Percentiles rank a stretch among this genome's conserved stretches.
phyloP scores from a whole-genome alignment of 35 echinoderm and acorn worm species.

The Acanthaster planci region DNA sequence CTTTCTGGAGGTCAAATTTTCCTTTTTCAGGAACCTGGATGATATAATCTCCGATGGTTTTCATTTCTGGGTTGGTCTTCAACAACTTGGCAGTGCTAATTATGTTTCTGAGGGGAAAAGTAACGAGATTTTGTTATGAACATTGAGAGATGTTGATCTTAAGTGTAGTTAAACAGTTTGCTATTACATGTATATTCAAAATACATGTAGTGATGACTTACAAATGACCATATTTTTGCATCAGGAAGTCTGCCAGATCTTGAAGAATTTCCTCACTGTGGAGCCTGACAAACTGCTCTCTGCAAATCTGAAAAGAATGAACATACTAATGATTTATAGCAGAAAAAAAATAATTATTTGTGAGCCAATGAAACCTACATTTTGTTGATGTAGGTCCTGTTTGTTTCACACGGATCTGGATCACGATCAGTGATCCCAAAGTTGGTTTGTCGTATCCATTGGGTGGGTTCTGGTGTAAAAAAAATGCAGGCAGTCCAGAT shows the following conservation, averaged over 20 bases:
- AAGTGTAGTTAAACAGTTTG: background rate
- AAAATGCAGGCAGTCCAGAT: no score
- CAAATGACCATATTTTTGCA: conserved; percentile 72
- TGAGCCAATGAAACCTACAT: background rate
- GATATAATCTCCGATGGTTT: conserved; percentile 61
- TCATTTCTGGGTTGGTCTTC: conserved; percentile 36
- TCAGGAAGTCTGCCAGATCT: conserved; percentile 70
- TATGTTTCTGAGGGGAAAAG: no score
- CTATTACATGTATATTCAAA: background rate
- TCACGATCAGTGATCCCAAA: no score
- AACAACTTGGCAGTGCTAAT: conserved; percentile 4
- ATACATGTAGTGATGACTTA: conserved; percentile 35
- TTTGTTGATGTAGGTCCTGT: no score
- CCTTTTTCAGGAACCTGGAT: conserved; percentile 73
- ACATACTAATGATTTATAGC: background rate
- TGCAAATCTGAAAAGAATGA: conserved; percentile 67
- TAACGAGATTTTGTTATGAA: background rate
- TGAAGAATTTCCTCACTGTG: conserved; percentile 79
- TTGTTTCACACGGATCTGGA: no score
- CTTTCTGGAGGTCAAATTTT: conserved; percentile 90
- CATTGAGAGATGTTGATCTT: background rate
- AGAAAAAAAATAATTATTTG: no score
- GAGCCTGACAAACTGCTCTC: conserved; percentile 84
- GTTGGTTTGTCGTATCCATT: no score
- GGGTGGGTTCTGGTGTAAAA: no score